Evolutionary conservation across 2,797 vertebrate species (phyloP).

Genomic region (Chelon labrosus): DNA sequence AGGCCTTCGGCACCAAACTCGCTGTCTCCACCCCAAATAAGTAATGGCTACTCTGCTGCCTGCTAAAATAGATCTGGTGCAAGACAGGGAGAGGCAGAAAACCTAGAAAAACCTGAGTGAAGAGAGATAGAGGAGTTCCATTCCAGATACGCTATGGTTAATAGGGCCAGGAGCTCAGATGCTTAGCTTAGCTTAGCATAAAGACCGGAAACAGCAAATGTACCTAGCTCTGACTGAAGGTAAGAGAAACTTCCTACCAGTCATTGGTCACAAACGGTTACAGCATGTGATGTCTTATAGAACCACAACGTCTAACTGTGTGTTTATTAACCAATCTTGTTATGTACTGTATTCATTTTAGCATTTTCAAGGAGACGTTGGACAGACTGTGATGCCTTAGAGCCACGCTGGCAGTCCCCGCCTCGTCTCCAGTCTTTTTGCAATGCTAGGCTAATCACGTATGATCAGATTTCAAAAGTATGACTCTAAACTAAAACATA

Average conservation of each 20-base stretch:
- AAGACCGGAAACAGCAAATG: not conserved
- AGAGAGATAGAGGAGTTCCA: constrained; percentile 16
- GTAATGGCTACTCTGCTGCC: constrained; percentile 79
- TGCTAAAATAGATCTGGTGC: constrained; percentile 81
- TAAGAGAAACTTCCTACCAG: not conserved
- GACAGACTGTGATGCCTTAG: not conserved
- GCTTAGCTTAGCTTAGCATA: constrained; percentile 3
- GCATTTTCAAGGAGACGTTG: not conserved
- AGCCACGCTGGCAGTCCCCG: not conserved
- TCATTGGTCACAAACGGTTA: not conserved
- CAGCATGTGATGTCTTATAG: not conserved
- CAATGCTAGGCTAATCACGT: not conserved
- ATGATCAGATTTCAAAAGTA: too few relatives aligned
- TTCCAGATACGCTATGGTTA: constrained; percentile 8
- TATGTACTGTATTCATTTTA: not conserved
- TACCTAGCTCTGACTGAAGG: not conserved
- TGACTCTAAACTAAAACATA: too few relatives aligned
- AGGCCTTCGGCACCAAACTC: constrained; percentile 76
- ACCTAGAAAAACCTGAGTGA: constrained; percentile 35
- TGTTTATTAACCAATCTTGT: not conserved
- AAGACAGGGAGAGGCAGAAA: constrained; percentile 46
- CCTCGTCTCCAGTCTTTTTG: not conserved
- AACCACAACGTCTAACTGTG: not conserved
- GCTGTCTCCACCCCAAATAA: constrained; percentile 86
- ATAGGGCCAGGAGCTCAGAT: not conserved